Conservation (phyloP, 2,113 vertebrate genomes). For the Sorex fumeus region DNA sequence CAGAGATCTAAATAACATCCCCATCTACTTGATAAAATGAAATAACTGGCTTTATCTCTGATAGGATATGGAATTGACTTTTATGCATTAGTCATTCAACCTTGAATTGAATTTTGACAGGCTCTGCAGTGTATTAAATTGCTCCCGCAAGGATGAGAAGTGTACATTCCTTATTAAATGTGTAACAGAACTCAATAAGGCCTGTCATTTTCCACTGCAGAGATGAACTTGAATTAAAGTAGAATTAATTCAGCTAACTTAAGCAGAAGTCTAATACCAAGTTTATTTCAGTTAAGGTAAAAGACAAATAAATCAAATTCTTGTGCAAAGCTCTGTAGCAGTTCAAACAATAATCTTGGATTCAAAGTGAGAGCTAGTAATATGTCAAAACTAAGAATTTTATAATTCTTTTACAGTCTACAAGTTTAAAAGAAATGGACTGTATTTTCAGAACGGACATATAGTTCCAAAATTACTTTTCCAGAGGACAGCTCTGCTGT, state of each 20-base stretch:
- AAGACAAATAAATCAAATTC: conserved; percentile 80
- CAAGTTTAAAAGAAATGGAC: conserved; percentile 62
- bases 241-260: conserved; percentile 74
- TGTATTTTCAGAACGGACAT: conserved; percentile 59
- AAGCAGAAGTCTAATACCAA: conserved; percentile 77
- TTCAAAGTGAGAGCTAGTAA: conserved; percentile 74
- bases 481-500: background rate
- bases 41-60: conserved; percentile 78
- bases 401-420: conserved; percentile 63
- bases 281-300: conserved; percentile 77
- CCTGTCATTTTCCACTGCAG: conserved; percentile 74
- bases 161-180: conserved; percentile 81
- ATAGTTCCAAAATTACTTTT: background rate
- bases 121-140: conserved; percentile 72
- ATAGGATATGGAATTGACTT: conserved; percentile 76
- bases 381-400: conserved; percentile 72
- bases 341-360: conserved; percentile 72
- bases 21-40: conserved; percentile 77
- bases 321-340: conserved; percentile 63
- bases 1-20: conserved; percentile 61
- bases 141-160: conserved; percentile 72
- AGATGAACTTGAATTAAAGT: conserved; percentile 76
- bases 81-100: conserved; percentile 80
- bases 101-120: conserved; percentile 83
- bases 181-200: conserved; percentile 74